phyloP scores from a whole-genome alignment of 23 tunicate genomes.

The Ciona savignyi region DNA sequence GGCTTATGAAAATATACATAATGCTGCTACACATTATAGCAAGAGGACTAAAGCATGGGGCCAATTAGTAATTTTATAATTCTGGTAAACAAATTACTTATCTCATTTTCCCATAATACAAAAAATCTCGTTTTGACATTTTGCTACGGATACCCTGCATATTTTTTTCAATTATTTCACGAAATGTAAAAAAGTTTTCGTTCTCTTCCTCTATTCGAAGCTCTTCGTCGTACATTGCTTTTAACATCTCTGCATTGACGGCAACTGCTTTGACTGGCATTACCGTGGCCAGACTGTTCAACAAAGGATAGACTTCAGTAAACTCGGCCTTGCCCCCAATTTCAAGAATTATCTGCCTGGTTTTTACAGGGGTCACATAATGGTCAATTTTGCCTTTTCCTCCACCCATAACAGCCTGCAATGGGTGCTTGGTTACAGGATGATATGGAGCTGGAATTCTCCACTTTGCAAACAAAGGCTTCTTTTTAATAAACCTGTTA shows the following conservation, averaged over 20 bases:
- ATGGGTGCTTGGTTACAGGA: conserved; percentile 83
- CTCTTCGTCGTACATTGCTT: conserved; percentile 92
- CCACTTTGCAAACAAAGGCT: conserved; percentile 49
- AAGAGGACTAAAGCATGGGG: too few species aligned
- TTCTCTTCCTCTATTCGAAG: conserved; percentile 78
- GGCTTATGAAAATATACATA: too few species aligned
- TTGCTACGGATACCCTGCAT: conserved; percentile 72
- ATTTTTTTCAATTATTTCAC: conserved; percentile 84
- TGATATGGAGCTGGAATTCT: conserved; percentile 63
- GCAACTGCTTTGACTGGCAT: conserved; percentile 62
- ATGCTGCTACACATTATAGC: too few species aligned
- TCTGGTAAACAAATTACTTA: too few species aligned
- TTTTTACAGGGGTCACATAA: conserved; percentile 83
- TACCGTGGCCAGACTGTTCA: conserved; percentile 34
- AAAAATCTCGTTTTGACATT: conserved; percentile 48
- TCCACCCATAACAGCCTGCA: conserved; percentile 95
- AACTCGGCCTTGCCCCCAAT: conserved; percentile 66
- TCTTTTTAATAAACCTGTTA: conserved; percentile 41
- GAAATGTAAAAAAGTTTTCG: conserved; percentile 94
- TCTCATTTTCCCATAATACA: conserved; percentile 70
- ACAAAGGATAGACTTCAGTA: conserved; percentile 43
- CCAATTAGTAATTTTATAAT: too few species aligned
- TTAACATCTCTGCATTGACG: conserved; percentile 47
- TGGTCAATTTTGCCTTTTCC: conserved; percentile 92
- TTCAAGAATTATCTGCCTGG: conserved; percentile 78